Evolutionary conservation across 2,888 invertebrate species (phyloP).

Genomic region (Stenolophus ochropezus): DNA sequence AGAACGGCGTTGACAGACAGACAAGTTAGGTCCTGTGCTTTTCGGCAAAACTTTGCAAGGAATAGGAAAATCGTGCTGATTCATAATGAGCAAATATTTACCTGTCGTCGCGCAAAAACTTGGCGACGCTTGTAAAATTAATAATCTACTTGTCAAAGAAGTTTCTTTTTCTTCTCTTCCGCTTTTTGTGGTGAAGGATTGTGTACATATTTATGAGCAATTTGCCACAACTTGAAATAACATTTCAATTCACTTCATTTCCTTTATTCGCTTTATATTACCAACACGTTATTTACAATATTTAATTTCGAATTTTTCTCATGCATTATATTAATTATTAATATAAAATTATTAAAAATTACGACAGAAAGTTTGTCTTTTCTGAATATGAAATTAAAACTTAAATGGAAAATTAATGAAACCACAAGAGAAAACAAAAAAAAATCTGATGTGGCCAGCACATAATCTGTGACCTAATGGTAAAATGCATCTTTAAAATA

Average conservation of each 20-base stretch:
- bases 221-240: not conserved
- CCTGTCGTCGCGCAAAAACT: not conserved
- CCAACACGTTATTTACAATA: no score
- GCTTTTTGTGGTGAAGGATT: not conserved
- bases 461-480: no score
- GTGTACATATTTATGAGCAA: not conserved
- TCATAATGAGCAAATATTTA: conserved; percentile 34
- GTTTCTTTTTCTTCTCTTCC: not conserved
- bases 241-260: not conserved
- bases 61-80: conserved; percentile 21
- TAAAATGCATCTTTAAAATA: no score
- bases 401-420: no score
- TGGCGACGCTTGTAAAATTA: conserved; percentile 10
- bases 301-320: no score
- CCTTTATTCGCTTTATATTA: not conserved
- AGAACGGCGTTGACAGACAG: not conserved
- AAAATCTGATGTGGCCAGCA: no score
- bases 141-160: not conserved
- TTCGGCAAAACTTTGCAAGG: not conserved
- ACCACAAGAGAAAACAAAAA: no score
- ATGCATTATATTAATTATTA: no score
- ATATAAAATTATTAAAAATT: no score
- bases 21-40: not conserved
- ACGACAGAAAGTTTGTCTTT: no score
- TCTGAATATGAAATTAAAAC: no score